Evolutionary conservation across 2,888 invertebrate species (phyloP), one percentile per base, ranked within the genome.

Genomic region (Parnassius apollo): DNA sequence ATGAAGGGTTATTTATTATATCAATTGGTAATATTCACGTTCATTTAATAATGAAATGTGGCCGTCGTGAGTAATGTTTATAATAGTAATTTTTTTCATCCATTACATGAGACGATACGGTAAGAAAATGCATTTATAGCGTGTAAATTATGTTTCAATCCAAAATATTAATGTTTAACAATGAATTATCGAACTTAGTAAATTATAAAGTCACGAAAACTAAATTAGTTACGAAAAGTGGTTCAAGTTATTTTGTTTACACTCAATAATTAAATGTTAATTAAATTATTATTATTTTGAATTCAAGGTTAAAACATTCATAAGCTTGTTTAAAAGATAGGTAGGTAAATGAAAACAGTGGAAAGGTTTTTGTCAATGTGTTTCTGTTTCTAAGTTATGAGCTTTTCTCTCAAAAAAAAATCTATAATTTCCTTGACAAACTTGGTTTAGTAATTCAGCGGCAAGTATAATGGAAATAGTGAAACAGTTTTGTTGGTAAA

Each of bases 401-500:
- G 18, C 18, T 1, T 18, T 18, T 18, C 18, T 18, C 18, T 18
- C 18, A 25, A 25, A 35, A 35, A 4, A 35, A 35, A 35, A 35
- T 35, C 35, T 35, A 7, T 35, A 3, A 35, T 35, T 7, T 35
- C 4, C 35, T 7, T 35, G 35, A 35, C 35, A 35, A 35, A 35
- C 35, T 35, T 35, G 35, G 4, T 35, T 35, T 35, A 35, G 4
- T 35, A 35, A 49, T 52, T 25, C 13, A 52, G 9, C 13, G n/a
- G 25, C 46, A 18, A 42, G 65, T 70, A 70, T 70, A 82, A 78
- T 83, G 81, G 79, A 78, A 57, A 74, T 71, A 69, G 67, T 71
- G 66, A 71, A 76, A 75, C 65, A 66, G 72, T 80, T 83, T 81
- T 71, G 83, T 86, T 85, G 77, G 82, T 86, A 86, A 86, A 86